Evolutionary conservation across 1,140 invertebrate genomes (phyloP).

Genomic region (Drosophila subobscura): DNA sequence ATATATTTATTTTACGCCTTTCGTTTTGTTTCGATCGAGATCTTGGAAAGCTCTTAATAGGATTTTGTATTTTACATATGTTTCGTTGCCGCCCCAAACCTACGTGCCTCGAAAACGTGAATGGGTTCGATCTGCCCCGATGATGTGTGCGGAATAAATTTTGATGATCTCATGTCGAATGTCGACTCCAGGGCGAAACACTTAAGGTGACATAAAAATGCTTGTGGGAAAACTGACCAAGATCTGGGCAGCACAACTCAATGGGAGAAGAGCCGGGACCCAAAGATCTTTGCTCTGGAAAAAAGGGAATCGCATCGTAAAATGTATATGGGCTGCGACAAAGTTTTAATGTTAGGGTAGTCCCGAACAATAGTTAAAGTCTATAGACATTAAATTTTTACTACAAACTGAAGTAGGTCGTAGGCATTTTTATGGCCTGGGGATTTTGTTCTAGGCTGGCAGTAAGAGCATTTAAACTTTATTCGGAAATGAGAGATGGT

Average conservation of each 20-base stretch:
- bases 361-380: conserved; percentile 6
- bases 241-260: background rate
- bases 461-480: conserved; percentile 14
- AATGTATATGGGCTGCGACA: conserved; percentile 36
- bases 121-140: conserved; percentile 26
- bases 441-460: conserved; percentile 21
- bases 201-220: conserved; percentile 62
- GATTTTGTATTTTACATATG: conserved; percentile 77
- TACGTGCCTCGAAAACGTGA: conserved; percentile 47
- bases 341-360: conserved; percentile 52
- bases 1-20: conserved; percentile 46
- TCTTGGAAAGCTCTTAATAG: conserved; percentile 73
- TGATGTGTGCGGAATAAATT: conserved; percentile 58
- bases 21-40: conserved; percentile 17
- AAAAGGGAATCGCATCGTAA: conserved; percentile 26
- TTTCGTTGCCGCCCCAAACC: conserved; percentile 16
- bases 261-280: background rate
- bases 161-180: conserved; percentile 62
- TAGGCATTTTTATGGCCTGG: conserved; percentile 17
- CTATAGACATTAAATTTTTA: conserved; percentile 30
- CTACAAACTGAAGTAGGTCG: conserved; percentile 5
- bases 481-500: conserved; percentile 22
- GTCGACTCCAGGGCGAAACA: conserved; percentile 23
- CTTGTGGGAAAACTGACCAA: conserved; percentile 43
- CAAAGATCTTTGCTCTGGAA: conserved; percentile 24